phyloP scores from a whole-genome alignment of 1,140 invertebrate genomes.

The Zaprionus vittiger region DNA sequence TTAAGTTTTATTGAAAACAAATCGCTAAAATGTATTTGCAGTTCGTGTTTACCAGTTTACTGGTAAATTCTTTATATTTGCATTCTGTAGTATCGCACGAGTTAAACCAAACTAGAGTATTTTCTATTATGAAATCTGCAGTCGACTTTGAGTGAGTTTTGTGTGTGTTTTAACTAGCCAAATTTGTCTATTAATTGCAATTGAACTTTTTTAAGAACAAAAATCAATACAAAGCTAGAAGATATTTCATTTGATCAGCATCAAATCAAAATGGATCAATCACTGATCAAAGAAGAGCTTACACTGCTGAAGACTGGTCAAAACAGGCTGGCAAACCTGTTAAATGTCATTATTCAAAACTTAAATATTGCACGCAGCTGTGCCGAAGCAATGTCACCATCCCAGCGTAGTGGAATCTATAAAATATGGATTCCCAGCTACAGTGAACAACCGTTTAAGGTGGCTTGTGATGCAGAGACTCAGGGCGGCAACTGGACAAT shows the following conservation, averaged over 20 bases:
- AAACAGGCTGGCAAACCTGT: no score
- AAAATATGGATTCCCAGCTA: background rate
- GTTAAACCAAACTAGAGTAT: background rate
- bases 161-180: background rate
- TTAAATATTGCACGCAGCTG: background rate
- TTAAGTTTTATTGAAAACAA: background rate
- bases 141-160: background rate
- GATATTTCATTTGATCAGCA: background rate
- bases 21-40: background rate
- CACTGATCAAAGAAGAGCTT: background rate
- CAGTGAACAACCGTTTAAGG: background rate
- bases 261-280: no score
- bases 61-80: background rate
- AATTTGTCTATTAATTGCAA: no score
- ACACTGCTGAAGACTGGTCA: background rate
- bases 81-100: background rate
- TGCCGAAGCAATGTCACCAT: background rate
- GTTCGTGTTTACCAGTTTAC: background rate
- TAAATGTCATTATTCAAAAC: background rate
- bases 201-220: no score
- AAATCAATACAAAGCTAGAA: no score
- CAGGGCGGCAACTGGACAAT: conserved; percentile 85
- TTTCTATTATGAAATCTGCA: background rate
- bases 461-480: background rate
- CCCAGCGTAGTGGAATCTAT: background rate